Evolutionary conservation across 2,113 vertebrate species (phyloP).

Genomic region (Brienomyrus brachyistius): DNA sequence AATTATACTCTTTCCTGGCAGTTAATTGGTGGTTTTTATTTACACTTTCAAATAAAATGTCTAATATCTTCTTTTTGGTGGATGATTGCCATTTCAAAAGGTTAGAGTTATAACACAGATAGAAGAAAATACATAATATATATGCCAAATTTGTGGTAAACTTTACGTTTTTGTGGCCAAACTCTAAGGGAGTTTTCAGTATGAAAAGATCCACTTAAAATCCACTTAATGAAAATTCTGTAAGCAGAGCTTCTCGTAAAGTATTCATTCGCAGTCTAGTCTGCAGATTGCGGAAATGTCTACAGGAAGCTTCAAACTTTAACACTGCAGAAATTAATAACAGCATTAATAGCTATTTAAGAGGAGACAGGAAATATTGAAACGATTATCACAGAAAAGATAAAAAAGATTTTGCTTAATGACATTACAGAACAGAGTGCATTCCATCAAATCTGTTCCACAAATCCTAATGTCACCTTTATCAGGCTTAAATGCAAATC

Average conservation of each 20-base stretch:
- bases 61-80: background rate
- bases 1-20: background rate
- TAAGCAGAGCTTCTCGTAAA: background rate
- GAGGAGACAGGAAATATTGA: conserved; percentile 66
- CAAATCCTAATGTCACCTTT: conserved; percentile 98
- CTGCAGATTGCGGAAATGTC: background rate
- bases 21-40: background rate
- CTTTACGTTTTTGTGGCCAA: background rate
- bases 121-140: background rate
- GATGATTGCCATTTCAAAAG: background rate
- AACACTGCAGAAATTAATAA: conserved; percentile 61
- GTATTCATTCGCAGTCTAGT: no score
- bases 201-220: background rate
- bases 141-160: background rate
- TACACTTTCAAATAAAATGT: background rate
- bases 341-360: conserved; percentile 54
- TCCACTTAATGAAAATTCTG: background rate
- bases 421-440: conserved; percentile 84
- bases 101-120: background rate
- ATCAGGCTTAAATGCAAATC: conserved; percentile 96
- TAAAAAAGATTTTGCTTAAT: conserved; percentile 61
- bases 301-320: background rate
- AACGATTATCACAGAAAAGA: conserved; percentile 50
- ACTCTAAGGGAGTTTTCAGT: background rate
- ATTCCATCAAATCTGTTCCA: conserved; percentile 96